Evolutionary conservation across 2,888 invertebrate species (phyloP).

Genomic region (Noctuana brunneofusca): DNA sequence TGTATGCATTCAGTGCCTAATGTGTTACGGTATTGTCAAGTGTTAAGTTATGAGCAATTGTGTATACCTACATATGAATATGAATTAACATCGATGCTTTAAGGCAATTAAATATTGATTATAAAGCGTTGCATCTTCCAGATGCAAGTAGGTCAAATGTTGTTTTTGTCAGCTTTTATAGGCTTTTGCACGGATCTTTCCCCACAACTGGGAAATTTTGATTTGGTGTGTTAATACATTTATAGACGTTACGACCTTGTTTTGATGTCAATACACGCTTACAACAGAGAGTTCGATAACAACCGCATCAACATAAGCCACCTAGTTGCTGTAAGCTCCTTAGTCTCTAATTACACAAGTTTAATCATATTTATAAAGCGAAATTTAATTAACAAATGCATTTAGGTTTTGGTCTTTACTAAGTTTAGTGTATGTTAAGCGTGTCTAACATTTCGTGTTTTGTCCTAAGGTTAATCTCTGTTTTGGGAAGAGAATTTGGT

Average conservation of each 20-base stretch:
- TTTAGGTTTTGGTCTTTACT: neutral
- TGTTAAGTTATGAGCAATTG: too few species aligned
- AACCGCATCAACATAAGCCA: constrained; percentile 14
- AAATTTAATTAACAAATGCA: constrained; percentile 29
- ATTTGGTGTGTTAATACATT: too few species aligned
- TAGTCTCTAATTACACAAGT: constrained; percentile 26
- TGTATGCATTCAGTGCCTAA: neutral
- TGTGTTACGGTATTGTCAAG: too few species aligned
- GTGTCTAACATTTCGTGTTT: neutral
- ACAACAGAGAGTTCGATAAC: neutral
- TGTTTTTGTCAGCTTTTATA: too few species aligned
- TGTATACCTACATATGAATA: too few species aligned
- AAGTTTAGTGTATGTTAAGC: neutral
- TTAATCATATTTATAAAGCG: constrained; percentile 25
- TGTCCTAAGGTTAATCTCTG: neutral
- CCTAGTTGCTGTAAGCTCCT: constrained; percentile 23
- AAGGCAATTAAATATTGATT: too few species aligned
- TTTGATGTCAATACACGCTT: neutral
- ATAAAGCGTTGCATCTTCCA: too few species aligned
- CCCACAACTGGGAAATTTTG: too few species aligned
- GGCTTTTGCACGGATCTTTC: too few species aligned
- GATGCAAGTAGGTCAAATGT: too few species aligned
- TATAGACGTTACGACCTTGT: too few species aligned
- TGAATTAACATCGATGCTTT: too few species aligned
- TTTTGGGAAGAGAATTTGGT: neutral